Conservation (phyloP, 2,113 vertebrate species). For the Oriolus oriolus region DNA sequence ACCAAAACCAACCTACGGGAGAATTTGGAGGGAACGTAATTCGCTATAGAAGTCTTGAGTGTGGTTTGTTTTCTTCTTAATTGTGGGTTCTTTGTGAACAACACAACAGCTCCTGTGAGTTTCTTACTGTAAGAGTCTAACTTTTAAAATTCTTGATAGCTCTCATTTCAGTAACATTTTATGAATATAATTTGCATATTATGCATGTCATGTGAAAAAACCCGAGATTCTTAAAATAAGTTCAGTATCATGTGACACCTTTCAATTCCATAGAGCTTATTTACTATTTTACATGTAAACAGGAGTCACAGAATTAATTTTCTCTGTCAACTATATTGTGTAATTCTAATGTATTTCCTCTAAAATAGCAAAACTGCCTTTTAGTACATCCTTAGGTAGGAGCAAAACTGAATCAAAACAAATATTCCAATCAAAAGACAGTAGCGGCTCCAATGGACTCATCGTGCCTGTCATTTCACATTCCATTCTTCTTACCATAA, state of each 20-base stretch:
- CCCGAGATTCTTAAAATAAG: neutral
- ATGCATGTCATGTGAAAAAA: neutral
- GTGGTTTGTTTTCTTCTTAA: neutral
- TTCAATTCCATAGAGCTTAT: neutral
- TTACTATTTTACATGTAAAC: neutral
- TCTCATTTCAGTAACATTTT: neutral
- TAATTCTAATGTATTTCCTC: neutral
- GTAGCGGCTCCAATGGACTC: neutral
- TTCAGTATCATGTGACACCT: neutral
- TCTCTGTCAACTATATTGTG: neutral
- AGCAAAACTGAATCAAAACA: neutral
- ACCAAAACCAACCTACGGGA: neutral
- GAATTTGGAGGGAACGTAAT: neutral
- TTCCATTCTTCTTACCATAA: neutral
- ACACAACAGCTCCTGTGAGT: neutral
- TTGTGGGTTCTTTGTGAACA: neutral
- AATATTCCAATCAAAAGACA: neutral
- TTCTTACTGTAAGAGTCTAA: neutral
- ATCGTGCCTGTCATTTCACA: neutral
- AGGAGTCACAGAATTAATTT: neutral
- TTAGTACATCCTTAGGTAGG: neutral
- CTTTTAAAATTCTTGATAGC: neutral
- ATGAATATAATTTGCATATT: neutral
- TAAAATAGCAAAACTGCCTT: neutral
- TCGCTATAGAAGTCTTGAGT: neutral